Evolutionary conservation across 2,797 vertebrate genomes (phyloP).

Genomic region (Ctenosaura bakeri): DNA sequence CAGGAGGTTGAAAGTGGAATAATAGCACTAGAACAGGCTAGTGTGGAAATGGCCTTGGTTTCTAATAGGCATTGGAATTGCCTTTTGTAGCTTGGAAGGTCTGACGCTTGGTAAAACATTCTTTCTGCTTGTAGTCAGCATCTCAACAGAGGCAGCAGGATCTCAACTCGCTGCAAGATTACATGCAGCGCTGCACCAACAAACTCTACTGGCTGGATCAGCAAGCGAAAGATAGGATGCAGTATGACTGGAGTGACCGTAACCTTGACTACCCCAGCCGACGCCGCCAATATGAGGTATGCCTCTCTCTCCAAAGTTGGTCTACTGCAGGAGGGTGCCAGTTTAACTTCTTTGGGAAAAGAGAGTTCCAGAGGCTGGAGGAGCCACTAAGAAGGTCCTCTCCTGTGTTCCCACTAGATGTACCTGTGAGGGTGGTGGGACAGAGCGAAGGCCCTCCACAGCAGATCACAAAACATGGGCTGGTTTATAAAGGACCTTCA

Average conservation of each 20-base stretch:
- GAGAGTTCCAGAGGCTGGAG: too few species aligned
- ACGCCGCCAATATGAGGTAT: conserved; percentile 94
- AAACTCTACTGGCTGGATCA: conserved; percentile 99
- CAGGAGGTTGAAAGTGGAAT: too few species aligned
- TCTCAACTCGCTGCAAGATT: conserved; percentile 91
- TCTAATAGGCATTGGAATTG: neutral
- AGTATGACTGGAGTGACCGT: conserved; percentile 94
- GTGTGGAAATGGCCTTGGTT: neutral
- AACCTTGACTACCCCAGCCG: conserved; percentile 95
- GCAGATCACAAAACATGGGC: too few species aligned
- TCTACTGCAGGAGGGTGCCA: too few species aligned
- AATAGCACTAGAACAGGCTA: too few species aligned
- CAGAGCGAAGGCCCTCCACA: too few species aligned
- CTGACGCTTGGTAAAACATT: neutral
- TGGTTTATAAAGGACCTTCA: too few species aligned
- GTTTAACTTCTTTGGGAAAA: too few species aligned
- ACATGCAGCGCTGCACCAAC: conserved; percentile 98
- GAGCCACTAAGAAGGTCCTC: too few species aligned
- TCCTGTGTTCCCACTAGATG: too few species aligned
- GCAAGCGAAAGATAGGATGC: conserved; percentile 91
- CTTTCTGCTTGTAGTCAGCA: conserved; percentile 57
- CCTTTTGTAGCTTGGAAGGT: neutral
- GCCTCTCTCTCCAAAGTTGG: accelerated
- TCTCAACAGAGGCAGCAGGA: conserved; percentile 90
- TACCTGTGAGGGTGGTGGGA: too few species aligned